Evolutionary conservation across 2,888 invertebrate genomes (phyloP), one percentile per base, ranked within the genome.

Genomic region (Parascotia fuliginaria): DNA sequence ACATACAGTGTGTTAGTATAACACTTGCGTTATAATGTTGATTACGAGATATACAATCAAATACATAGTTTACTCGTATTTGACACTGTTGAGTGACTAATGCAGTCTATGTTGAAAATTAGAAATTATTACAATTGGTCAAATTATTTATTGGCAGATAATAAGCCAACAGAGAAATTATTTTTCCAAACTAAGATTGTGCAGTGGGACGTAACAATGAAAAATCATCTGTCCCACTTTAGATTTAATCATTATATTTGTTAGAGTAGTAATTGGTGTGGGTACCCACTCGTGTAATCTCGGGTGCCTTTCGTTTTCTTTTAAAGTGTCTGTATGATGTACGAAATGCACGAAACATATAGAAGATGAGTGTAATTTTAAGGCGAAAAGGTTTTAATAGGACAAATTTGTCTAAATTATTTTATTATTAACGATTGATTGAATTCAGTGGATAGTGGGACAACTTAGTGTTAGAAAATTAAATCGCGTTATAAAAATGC

Each of bases 271-370:
- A n/a, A n/a, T 92, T 74, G 87, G 89, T 91, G 89, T 90, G 78
- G 90, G 91, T 87, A 85, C 89, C 92, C 92, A 76, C 63, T 80
- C 84, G 79, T 92, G 85, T 92, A 92, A 89, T 87, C 85, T 78
- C 63, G 92, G 92, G 92, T 92, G 89, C 91, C 92, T 84, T 90
- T 92, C 82, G 87, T 84, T 91, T 89, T 81, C 75, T 79, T 81
- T 79, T 80, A 71, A 87, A 83, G 84, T 91, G 91, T 94, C 95
- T 95, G 95, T 95, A 95, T 95, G 94, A 95, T 95, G 94, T 95
- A 95, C 93, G 95, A 96, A 95, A 96, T 96, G 95, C 95, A 96
- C 95, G 95, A 95, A 96, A 95, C 95, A 94, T 95, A 94, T 95
- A 95, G 96, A 96, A 95, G 95, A 95, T 95, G 94, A 84, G 78